phyloP scores from a whole-genome alignment of 2,113 vertebrate genomes.

The Lagopus leucura region DNA sequence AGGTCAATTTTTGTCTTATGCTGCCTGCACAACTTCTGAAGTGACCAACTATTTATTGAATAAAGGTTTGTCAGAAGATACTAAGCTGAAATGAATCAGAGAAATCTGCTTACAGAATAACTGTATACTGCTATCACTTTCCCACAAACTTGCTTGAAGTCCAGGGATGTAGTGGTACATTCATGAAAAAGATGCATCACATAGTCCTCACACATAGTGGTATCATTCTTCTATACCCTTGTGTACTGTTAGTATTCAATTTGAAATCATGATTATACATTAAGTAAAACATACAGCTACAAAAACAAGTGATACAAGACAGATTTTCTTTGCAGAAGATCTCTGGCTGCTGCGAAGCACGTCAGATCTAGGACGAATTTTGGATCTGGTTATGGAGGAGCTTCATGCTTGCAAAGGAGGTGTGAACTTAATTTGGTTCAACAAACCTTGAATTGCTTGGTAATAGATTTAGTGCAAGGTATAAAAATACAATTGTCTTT shows the following conservation, averaged over 20 bases:
- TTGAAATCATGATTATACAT: background rate
- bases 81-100: background rate
- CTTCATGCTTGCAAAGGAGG: background rate
- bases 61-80: background rate
- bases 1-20: background rate
- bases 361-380: background rate
- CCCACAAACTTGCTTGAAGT: background rate
- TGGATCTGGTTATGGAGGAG: background rate
- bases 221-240: background rate
- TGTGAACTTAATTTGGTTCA: background rate
- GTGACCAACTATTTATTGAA: background rate
- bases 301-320: background rate
- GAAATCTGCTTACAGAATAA: background rate
- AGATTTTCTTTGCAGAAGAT: background rate
- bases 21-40: background rate
- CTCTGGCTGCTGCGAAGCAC: background rate
- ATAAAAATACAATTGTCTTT: background rate
- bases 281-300: background rate
- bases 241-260: background rate
- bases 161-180: background rate
- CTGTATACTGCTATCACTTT: background rate
- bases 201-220: background rate
- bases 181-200: background rate
- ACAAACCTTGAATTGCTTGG: background rate
- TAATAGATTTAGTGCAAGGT: background rate